Evolutionary conservation across 2,797 vertebrate genomes (phyloP).

Genomic region (Picus viridis): DNA sequence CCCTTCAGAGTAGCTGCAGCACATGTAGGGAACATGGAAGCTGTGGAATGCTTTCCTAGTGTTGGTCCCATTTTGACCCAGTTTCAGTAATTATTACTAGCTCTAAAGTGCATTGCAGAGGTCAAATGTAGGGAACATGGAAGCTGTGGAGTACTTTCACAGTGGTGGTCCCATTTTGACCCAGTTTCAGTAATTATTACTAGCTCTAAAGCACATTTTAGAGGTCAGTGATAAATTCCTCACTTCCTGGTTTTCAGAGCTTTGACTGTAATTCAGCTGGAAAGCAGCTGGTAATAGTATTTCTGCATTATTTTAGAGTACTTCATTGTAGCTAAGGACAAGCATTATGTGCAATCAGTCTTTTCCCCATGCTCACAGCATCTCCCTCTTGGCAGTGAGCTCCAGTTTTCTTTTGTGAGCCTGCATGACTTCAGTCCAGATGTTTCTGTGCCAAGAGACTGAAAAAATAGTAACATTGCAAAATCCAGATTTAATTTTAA

Average conservation of each 20-base stretch:
- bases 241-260: not conserved
- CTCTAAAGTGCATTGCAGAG: not conserved
- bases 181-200: not conserved
- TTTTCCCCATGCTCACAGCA: not conserved
- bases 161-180: not conserved
- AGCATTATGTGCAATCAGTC: not conserved
- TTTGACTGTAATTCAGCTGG: not conserved
- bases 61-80: not conserved
- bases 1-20: not conserved
- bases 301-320: constrained; percentile 19
- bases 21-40: not conserved
- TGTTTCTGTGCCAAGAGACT: constrained; percentile 13
- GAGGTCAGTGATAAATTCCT: constrained; percentile 21
- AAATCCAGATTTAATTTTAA: constrained; percentile 23
- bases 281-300: constrained; percentile 43
- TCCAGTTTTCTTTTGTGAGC: not conserved
- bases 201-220: not conserved
- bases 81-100: not conserved
- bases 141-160: not conserved
- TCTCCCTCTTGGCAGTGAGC: not conserved
- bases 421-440: constrained; percentile 29
- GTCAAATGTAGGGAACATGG: not conserved
- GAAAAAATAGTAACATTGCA: not conserved
- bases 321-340: constrained; percentile 13
- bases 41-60: not conserved